Evolutionary conservation across 2,113 vertebrate genomes (phyloP).

Genomic region (Gadus macrocephalus): DNA sequence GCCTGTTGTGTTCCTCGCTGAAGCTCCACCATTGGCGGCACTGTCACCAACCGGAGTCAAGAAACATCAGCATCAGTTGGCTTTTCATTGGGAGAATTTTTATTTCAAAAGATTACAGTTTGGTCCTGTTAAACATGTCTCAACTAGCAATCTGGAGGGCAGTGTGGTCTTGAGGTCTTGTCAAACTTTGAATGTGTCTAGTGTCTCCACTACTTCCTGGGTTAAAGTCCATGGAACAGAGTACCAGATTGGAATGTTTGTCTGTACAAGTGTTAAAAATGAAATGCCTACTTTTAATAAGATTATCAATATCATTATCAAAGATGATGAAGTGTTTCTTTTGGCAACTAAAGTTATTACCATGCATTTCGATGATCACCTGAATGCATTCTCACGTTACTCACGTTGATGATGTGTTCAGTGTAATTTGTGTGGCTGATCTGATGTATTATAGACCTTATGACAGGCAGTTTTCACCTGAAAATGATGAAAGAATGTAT

Average conservation of each 20-base stretch:
- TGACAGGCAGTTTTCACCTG: constrained; percentile 9
- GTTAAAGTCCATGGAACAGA: constrained; percentile 29
- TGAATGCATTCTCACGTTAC: constrained; percentile 40
- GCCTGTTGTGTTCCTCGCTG: too few species aligned
- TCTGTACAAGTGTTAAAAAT: constrained; percentile 26
- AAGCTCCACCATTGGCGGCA: too few species aligned
- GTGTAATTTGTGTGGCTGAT: constrained; percentile 21
- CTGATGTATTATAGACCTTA: constrained; percentile 7
- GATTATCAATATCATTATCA: constrained; percentile 33
- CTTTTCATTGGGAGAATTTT: too few species aligned
- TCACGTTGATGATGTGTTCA: constrained; percentile 6
- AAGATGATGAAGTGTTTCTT: constrained; percentile 21
- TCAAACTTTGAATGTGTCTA: constrained; percentile 9
- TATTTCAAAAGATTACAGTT: constrained; percentile 34
- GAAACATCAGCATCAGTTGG: constrained; percentile 18
- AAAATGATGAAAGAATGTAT: background rate
- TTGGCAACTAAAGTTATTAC: constrained; percentile 22
- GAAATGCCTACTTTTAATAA: constrained; percentile 34
- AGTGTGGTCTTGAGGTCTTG: constrained; percentile 14
- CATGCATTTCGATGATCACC: constrained; percentile 29
- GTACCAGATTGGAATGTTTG: constrained; percentile 30
- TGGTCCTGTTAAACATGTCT: constrained; percentile 15
- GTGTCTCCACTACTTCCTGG: constrained; percentile 20
- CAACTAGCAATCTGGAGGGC: constrained; percentile 14
- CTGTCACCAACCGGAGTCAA: too few species aligned